Evolutionary conservation across 1,140 invertebrate species (phyloP).

Genomic region (Aphidius gifuensis): DNA sequence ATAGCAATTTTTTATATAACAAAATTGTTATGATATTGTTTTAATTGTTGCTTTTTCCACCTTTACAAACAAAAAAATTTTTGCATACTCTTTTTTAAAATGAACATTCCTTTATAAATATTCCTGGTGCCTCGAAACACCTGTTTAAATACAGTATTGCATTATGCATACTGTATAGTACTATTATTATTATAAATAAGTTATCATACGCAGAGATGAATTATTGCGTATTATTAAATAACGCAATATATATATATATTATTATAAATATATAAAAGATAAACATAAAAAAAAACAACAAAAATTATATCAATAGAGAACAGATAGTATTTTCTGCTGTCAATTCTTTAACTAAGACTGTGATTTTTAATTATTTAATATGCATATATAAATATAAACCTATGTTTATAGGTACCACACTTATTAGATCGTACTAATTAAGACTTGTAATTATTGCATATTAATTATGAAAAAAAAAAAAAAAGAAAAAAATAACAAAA

Average conservation of each 20-base stretch:
- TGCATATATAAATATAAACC: too few species aligned
- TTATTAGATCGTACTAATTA: conserved; percentile 35
- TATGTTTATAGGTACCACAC: too few species aligned
- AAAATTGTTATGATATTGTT: too few species aligned
- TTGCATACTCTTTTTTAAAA: too few species aligned
- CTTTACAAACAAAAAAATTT: too few species aligned
- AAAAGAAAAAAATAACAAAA: conserved; percentile 15
- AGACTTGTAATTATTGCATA: conserved; percentile 37
- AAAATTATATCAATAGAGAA: conserved; percentile 44
- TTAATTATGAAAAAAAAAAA: conserved; percentile 32
- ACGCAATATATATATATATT: too few species aligned
- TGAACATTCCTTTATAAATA: conserved; percentile 14
- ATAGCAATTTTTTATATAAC: too few species aligned
- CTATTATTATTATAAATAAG: too few species aligned
- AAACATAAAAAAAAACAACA: conserved; percentile 18
- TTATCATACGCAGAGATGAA: too few species aligned
- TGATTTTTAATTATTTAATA: conserved; percentile 51
- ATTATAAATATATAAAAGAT: conserved; percentile 8
- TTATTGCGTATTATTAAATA: too few species aligned
- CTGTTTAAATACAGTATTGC: conserved; percentile 43
- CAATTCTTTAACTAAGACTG: conserved; percentile 57
- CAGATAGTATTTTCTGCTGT: conserved; percentile 56
- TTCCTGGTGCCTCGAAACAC: conserved; percentile 47
- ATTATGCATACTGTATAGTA: conserved; percentile 36
- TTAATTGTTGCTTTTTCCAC: too few species aligned